Evolutionary conservation across 2,113 vertebrate genomes (phyloP), one percentile per base, ranked within the genome.

Genomic region (Dicerorhinus sumatrensis): DNA sequence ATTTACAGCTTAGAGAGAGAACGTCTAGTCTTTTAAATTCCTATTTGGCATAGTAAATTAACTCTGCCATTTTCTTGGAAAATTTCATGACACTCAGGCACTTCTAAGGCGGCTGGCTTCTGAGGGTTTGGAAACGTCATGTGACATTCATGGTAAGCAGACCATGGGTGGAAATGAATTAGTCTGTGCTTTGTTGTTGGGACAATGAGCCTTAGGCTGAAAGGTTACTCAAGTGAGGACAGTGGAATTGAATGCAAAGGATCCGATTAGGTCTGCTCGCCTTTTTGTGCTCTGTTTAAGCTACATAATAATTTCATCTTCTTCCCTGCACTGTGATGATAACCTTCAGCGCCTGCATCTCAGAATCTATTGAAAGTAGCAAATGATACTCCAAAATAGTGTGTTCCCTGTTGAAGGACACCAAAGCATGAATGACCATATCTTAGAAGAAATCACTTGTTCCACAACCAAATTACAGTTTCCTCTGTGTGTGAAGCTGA

Each of bases 71-170:
- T 63, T 65, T 58, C 31, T 76, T 84, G 27, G 48, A 95, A 86
- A 91, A 75, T 60, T 76, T 54, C 5, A 70, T 72, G 87, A 82
- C 16, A 86, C 17, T 48, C 94, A 72, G 63, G 11, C 0, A 70
- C 0, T 25, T 89, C 21, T 86, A 91, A 77, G 36, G 23, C 58
- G 96, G 13, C 36, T 21, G 3, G 31, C 13, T 20, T 13, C 46
- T 76, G 77, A 82, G 72, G 36, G 16, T 65, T 91, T 92, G 29
- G 46, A 90, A 98, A 88, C 5, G 80, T 86, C 54, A 8, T 13
- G 5, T 92, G 23, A 62, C 23, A 3, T 91, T 96, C 25, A 95
- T 89, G 12, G 8, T 91, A 76, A 84, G 48, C 2, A 67, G 36
- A 39, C 21, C n/a, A 0, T 46, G 51, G 20, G 6, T 21, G 17